A percentile compares a stretch with the other conserved stretches of the same genome.
phyloP scores from a whole-genome alignment of 1,140 invertebrate species.

The Pollicipes pollicipes region DNA sequence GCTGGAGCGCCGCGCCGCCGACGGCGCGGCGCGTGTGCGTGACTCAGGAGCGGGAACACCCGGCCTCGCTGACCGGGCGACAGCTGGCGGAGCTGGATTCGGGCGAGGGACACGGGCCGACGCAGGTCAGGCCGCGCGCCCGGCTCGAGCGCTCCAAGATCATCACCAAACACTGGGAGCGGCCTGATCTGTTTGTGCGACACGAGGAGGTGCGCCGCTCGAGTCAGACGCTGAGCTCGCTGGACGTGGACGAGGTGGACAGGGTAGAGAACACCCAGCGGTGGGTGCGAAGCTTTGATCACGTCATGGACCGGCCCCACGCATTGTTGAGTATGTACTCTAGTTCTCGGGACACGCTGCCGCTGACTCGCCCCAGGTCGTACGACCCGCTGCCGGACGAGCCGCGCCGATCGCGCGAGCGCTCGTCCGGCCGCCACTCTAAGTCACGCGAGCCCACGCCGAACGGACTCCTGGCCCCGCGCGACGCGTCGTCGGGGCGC shows the following conservation, averaged over 20 bases:
- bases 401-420: background rate
- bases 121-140: background rate
- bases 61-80: background rate
- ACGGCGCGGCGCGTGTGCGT: no score
- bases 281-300: background rate
- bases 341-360: background rate
- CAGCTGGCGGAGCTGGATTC: background rate
- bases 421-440: no score
- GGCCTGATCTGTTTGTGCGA: background rate
- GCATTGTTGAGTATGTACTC: background rate
- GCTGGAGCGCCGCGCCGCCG: no score
- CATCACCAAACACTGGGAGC: conserved; percentile 1
- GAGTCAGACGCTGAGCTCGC: background rate
- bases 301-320: background rate
- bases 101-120: background rate
- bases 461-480: no score
- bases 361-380: background rate
- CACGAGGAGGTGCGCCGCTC: background rate
- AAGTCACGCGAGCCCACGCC: no score
- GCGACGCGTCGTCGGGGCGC: no score
- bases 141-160: background rate
- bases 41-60: background rate
- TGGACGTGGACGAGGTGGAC: background rate
- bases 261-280: background rate
- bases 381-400: background rate